Base-by-base conservation (phyloP, 2,113 vertebrate species). In the Chunga burmeisteri region DNA sequence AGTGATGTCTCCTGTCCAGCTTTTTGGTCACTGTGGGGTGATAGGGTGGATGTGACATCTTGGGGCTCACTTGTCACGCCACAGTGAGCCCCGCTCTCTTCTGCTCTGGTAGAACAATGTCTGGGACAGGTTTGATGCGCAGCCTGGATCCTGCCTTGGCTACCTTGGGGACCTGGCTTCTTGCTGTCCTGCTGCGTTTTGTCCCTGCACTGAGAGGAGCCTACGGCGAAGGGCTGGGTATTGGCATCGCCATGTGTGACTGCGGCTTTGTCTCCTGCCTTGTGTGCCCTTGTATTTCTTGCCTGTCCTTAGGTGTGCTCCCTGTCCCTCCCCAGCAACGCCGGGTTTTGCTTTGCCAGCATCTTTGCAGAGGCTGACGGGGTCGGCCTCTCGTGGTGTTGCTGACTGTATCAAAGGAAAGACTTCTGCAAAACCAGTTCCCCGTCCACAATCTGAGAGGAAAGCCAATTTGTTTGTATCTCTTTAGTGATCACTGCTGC, bases 291-390 rank as follows among this genome's bases (percentile, higher is more conserved):
- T 11, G 32, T 47, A 6, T 10, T 52, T 21, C 29, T 30, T 18
- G 4, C 2, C 36, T 27, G 1, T 44, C 61, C 26, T 19, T 3
- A 6, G 70, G 16, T 6, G 30, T n/a, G 55, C 34, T 40, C 30
- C 0, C 0, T 16, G 68, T 63, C 47, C 56, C 44, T 81, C 20
- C 44, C 34, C 30, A 4, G 22, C 9, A 20, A 12, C 6, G 0
- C 5, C 6, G 15, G 55, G 27, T 1, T 36, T 6, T 53, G 81
- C 88, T 78, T 16, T 68, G 67, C 44, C 86, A 52, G 47, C 8
- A 2, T 9, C 53, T 52, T 17, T 18, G 73, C 20, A 3, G 38
- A 42, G 81, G n/a, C 1, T 13, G 30, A 1, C 1, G 2, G 55
- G 72, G 50, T 36, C 12, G 4, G 55, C 13, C 36, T 63, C 62